These are phyloP conservation scores for Leptinotarsa tumamoca DNA, from an alignment of 2,888 invertebrate genomes.

Conservation along the genomic window DNA sequence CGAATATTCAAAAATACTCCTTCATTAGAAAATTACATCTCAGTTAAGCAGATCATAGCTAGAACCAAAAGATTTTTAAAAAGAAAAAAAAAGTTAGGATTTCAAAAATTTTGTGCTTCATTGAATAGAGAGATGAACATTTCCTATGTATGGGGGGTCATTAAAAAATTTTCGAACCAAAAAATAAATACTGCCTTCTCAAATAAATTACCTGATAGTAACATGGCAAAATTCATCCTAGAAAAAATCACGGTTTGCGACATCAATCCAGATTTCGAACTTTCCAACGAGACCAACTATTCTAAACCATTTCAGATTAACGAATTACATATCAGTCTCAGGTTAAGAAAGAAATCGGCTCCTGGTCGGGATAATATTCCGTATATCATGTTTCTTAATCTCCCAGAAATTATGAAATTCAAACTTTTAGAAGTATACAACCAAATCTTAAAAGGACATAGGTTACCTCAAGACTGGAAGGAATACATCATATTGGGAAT, in stretches of 20 bases:
- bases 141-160: background rate
- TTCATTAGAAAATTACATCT: background rate
- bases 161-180: slow-evolving; percentile 9
- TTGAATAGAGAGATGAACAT: background rate
- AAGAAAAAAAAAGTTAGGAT: no score
- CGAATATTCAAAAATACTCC: background rate
- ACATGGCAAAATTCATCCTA: background rate
- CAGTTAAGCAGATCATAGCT: background rate
- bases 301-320: background rate
- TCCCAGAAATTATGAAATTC: background rate
- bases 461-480: background rate
- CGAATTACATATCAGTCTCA: background rate
- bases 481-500: slow-evolving; percentile 12
- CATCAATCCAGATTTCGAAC: background rate
- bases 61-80: background rate
- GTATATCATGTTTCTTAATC: background rate
- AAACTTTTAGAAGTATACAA: background rate
- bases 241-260: background rate
- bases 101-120: no score
- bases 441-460: background rate
- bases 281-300: background rate
- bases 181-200: background rate
- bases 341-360: background rate
- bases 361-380: background rate
- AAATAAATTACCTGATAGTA: background rate